Evolutionary conservation across 2,113 vertebrate species (phyloP).

Genomic region (Platanista minor): DNA sequence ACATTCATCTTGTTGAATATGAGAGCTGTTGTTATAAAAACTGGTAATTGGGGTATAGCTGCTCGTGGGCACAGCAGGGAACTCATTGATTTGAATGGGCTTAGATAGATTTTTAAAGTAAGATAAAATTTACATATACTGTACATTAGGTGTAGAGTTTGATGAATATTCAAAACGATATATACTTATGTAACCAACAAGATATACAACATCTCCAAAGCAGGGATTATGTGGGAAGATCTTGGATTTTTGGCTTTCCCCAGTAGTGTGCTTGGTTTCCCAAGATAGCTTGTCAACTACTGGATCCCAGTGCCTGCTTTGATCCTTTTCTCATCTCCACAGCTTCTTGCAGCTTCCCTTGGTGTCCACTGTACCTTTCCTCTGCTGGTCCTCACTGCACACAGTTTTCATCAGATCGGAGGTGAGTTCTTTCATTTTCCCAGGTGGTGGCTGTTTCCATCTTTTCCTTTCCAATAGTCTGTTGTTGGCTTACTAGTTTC

Average conservation of each 20-base stretch:
- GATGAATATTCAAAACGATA: neutral
- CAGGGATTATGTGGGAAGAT: neutral
- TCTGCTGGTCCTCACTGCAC: neutral
- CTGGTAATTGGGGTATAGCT: neutral
- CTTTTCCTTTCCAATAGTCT: neutral
- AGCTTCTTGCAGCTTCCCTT: neutral
- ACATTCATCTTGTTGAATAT: slow-evolving; percentile 11
- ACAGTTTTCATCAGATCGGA: neutral
- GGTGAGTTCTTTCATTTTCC: neutral
- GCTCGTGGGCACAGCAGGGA: neutral
- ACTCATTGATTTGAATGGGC: neutral
- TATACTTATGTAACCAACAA: neutral
- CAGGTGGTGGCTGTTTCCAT: neutral
- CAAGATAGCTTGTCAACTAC: neutral
- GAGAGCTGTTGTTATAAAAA: neutral
- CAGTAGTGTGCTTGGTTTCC: neutral
- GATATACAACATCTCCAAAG: neutral
- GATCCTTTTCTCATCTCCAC: neutral
- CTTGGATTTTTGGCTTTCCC: neutral
- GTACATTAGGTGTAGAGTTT: neutral
- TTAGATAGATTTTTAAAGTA: neutral
- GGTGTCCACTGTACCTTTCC: neutral
- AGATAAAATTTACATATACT: neutral
- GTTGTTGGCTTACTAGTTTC: neutral
- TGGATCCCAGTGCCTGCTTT: neutral